Evolutionary conservation across 1,140 invertebrate genomes (phyloP).

Genomic region (Eriocheir sinensis): DNA sequence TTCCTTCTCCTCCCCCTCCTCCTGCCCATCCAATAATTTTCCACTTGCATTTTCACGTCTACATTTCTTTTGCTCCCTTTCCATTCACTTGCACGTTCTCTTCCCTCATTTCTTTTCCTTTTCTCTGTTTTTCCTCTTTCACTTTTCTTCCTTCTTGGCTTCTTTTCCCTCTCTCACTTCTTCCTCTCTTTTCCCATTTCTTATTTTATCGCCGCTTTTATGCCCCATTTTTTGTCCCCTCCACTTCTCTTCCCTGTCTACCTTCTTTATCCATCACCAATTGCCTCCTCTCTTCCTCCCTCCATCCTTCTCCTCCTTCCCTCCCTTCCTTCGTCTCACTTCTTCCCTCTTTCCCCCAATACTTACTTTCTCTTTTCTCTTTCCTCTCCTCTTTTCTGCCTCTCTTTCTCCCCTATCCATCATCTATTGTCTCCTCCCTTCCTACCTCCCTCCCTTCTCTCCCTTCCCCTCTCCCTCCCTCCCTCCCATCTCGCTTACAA

Average conservation of each 20-base stretch:
- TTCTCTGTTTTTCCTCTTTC: neutral
- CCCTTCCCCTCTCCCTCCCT: constrained; percentile 32
- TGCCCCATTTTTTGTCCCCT: neutral
- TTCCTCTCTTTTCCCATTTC: neutral
- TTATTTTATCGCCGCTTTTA: neutral
- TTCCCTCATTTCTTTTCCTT: neutral
- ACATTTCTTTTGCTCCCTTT: neutral
- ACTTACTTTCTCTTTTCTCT: constrained; percentile 51
- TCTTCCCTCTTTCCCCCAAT: constrained; percentile 51
- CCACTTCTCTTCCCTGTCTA: no score
- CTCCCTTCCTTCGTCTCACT: neutral
- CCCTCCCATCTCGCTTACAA: neutral
- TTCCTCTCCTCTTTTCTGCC: neutral
- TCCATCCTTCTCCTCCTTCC: neutral
- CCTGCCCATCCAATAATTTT: neutral
- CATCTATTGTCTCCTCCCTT: no score
- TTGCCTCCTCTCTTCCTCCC: neutral
- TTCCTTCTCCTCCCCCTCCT: neutral
- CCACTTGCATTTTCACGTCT: neutral
- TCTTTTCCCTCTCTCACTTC: neutral
- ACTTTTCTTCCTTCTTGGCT: neutral
- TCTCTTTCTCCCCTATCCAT: no score
- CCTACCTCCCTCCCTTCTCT: no score
- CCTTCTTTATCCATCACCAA: neutral
- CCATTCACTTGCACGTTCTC: neutral